Percentiles rank a stretch among this genome's conserved stretches.
These are phyloP conservation scores for Eriosoma lanigerum DNA, from an alignment of 1,140 invertebrate genomes.

Conservation along the genomic window DNA sequence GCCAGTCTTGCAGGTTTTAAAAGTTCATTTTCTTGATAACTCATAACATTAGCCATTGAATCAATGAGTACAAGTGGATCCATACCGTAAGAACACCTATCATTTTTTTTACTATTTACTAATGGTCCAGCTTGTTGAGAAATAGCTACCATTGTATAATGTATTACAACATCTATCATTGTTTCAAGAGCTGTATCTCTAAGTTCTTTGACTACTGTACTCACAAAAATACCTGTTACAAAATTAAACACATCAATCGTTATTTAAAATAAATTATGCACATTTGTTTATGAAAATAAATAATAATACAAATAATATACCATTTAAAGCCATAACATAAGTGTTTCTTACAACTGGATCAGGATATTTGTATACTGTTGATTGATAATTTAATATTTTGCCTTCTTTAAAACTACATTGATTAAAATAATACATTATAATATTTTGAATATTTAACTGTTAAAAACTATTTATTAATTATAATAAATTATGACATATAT, in stretches of 20 bases:
- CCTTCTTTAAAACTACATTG: constrained; percentile 68
- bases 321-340: constrained; percentile 85
- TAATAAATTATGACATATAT: not conserved
- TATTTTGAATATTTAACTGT: no score
- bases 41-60: constrained; percentile 89
- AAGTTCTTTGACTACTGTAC: constrained; percentile 89
- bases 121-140: constrained; percentile 80
- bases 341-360: constrained; percentile 81
- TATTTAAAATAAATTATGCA: not conserved
- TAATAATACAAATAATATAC: constrained; percentile 53
- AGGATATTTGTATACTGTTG: constrained; percentile 74
- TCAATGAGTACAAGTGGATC: constrained; percentile 94
- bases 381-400: constrained; percentile 69
- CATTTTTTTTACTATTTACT: constrained; percentile 59
- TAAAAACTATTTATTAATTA: not conserved
- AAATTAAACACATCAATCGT: constrained; percentile 35
- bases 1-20: constrained; percentile 90
- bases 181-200: constrained; percentile 76
- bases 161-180: constrained; percentile 85
- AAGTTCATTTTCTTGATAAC: constrained; percentile 94
- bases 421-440: not conserved
- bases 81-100: constrained; percentile 59
- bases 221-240: constrained; percentile 76
- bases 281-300: not conserved
- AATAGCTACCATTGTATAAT: constrained; percentile 93